These are phyloP conservation scores for Planococcus citri DNA, from an alignment of 1,140 invertebrate genomes.

Conservation along the genomic window DNA sequence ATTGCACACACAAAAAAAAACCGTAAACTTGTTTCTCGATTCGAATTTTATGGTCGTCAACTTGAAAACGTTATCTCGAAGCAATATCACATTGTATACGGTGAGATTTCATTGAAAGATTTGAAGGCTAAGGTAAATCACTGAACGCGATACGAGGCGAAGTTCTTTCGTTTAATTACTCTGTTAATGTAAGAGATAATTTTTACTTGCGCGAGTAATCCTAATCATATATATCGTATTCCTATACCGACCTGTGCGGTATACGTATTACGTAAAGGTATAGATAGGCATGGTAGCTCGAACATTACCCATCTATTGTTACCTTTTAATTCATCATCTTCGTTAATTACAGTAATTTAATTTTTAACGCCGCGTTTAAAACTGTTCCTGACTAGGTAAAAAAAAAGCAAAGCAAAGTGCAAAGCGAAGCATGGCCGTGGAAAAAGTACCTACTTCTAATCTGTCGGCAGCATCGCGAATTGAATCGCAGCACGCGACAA, in stretches of 20 bases:
- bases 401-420: neutral
- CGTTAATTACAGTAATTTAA: neutral
- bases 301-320: conserved; percentile 8
- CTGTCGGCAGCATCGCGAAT: no score
- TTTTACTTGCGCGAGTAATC: neutral
- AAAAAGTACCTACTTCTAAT: no score
- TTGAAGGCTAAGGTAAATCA: neutral
- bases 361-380: neutral
- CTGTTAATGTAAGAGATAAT: neutral
- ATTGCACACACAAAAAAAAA: no score
- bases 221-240: neutral
- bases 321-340: neutral
- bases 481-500: neutral
- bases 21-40: no score
- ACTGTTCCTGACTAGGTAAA: neutral
- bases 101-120: neutral
- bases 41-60: no score
- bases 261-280: neutral
- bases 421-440: neutral
- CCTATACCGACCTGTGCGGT: no score
- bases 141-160: neutral
- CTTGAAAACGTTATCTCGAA: no score
- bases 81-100: no score
- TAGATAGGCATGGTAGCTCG: no score
- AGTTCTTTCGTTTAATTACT: neutral